Conservation (phyloP, 2,113 vertebrate species). For the Monarcha castaneiventris region DNA sequence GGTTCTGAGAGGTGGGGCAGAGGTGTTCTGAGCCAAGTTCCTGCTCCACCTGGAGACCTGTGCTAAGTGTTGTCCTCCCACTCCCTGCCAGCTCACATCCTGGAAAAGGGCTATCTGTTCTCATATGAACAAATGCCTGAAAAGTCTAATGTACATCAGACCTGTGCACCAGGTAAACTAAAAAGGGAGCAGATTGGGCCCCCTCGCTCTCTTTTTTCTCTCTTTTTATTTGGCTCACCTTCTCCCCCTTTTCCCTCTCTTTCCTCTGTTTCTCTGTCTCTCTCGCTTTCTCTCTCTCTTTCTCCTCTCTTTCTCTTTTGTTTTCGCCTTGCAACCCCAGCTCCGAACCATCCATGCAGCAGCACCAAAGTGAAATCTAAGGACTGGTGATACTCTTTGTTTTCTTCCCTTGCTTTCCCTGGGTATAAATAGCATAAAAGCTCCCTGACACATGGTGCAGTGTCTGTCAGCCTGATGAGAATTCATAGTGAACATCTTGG, state of each 20-base stretch:
- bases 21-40: not conserved
- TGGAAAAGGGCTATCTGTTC: not conserved
- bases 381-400: not conserved
- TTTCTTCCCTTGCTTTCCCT: not conserved
- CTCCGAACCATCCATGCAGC: accelerated
- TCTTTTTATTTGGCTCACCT: not conserved
- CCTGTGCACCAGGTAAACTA: not conserved
- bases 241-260: not conserved
- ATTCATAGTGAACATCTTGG: not conserved
- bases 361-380: not conserved
- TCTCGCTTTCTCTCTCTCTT: not conserved
- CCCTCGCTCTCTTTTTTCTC: not conserved
- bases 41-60: accelerated
- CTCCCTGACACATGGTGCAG: not conserved
- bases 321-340: not conserved
- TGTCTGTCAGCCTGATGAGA: not conserved
- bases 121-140: not conserved
- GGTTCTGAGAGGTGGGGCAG: not conserved
- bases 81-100: not conserved
- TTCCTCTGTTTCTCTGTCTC: not conserved
- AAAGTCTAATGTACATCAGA: not conserved
- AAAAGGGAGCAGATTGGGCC: not conserved
- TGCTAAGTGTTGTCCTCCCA: not conserved
- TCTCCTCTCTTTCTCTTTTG: not conserved
- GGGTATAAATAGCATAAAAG: not conserved